A percentile compares a stretch with the other conserved stretches of the same genome.
These are phyloP conservation scores for Leptopilina drosophilae DNA, from an alignment of 2,888 invertebrate species.

Conservation along the genomic window DNA sequence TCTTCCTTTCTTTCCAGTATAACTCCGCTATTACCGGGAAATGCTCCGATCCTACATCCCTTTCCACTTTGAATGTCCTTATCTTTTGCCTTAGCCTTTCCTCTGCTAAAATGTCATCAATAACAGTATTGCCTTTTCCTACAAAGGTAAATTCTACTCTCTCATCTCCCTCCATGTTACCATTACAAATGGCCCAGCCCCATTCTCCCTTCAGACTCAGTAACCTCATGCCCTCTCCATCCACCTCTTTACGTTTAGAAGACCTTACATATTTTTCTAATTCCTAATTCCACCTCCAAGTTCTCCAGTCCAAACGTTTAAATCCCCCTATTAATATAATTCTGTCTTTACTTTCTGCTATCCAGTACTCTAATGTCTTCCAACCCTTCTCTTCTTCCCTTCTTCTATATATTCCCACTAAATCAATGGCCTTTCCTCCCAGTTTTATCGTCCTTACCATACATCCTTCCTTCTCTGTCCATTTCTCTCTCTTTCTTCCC, in stretches of 20 bases:
- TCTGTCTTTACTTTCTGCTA: background rate
- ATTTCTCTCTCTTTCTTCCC: background rate
- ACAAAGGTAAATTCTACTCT: conserved; percentile 35
- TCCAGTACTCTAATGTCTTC: conserved; percentile 1
- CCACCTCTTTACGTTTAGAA: conserved; percentile 29
- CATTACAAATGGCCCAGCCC: conserved; percentile 47
- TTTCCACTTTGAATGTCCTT: no score
- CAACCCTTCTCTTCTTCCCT: background rate
- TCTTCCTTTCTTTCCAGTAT: background rate
- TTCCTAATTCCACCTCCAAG: no score
- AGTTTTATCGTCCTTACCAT: background rate
- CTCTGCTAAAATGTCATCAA: conserved; percentile 33
- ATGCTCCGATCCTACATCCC: no score
- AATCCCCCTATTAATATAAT: conserved; percentile 46
- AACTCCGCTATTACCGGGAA: background rate
- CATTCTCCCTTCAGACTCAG: conserved; percentile 6
- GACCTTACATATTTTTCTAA: conserved; percentile 10
- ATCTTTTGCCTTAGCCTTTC: background rate
- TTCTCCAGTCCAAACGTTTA: conserved; percentile 19
- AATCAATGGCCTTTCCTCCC: conserved; percentile 20
- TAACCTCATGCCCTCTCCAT: conserved; percentile 35
- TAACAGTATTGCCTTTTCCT: conserved; percentile 21
- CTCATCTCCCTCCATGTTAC: conserved; percentile 43
- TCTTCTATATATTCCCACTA: conserved; percentile 31
- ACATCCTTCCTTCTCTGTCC: background rate